phyloP scores from a whole-genome alignment of 2,113 vertebrate genomes.

The Echinops telfairi region DNA sequence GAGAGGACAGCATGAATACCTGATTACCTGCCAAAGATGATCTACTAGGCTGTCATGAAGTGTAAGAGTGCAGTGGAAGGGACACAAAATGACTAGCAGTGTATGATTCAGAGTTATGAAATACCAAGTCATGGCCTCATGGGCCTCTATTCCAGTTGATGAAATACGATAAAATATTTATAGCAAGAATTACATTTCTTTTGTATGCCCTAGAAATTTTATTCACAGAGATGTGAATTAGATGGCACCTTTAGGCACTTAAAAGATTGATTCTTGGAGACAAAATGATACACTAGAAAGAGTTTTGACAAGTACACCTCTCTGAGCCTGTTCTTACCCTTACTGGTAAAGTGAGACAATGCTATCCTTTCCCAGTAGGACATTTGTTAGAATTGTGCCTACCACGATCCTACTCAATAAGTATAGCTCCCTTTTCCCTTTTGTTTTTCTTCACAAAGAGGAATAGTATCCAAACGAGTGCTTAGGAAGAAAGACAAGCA shows the following conservation, averaged over 20 bases:
- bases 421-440: not conserved
- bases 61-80: not conserved
- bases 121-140: not conserved
- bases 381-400: slow-evolving; percentile 8
- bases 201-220: not conserved
- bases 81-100: not conserved
- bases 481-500: not conserved
- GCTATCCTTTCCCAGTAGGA: not conserved
- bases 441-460: not conserved
- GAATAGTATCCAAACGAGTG: not conserved
- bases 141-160: not conserved
- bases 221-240: not conserved
- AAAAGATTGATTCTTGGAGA: slow-evolving; percentile 3
- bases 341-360: not conserved
- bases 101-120: not conserved
- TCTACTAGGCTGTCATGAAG: not conserved
- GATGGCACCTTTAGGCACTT: not conserved
- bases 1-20: not conserved
- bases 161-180: not conserved
- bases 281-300: not conserved
- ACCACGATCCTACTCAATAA: not conserved
- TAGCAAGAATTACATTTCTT: slow-evolving; percentile 54
- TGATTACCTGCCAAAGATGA: slow-evolving; percentile 12
- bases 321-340: not conserved
- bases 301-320: not conserved